Base-by-base conservation (phyloP, 1,140 invertebrate species). In the Eupristina koningsbergeri region DNA sequence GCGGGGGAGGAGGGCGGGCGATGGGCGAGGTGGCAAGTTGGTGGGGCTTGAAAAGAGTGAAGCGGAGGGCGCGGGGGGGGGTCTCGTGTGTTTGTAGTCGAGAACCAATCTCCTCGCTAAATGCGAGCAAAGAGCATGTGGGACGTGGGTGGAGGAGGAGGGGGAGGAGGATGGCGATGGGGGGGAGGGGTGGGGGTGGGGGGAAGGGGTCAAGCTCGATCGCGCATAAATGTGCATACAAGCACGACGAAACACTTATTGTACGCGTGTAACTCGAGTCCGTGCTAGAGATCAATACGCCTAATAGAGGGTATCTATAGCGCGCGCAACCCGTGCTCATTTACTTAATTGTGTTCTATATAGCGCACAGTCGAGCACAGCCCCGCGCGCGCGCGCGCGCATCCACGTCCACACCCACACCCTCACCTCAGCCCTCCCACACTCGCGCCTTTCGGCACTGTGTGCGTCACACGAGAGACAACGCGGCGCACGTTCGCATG, bases 281-380 rank as follows among this genome's bases (percentile, higher is more conserved):
- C 88, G 39, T 87, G 89, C 89, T 89, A 89, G 89, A 92, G 91
- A 92, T 92, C 91, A 92, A 92, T 92, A 92, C 90, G 91, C 89
- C 90, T 91, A 92, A 92, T 92, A 92, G 90, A 92, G 89, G 88
- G 86, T 91, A 91, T 91, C 89, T 91, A 91, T 91, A 92, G 90
- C 87, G 88, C 84, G 89, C 90, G 88, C 91, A 91, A 91, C 89
- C 91, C 91, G 89, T 90, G 90, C 92, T 91, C 91, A 92, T 92
- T 92, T 92, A 92, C 91, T 92, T 92, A 92, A 92, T 92, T 92
- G 92, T 92, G 89, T 92, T 92, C 89, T 91, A 91, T 91, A 91
- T 89, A 87, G 83, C 84, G 84, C 34, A 34, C 45, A 67, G 41
- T 84, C 86, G 84, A 85, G 86, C 76, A 3, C 26, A 13, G 6